A percentile compares a stretch with the other conserved stretches of the same genome.
These are phyloP conservation scores for Halcyon chelicuti DNA, from an alignment of 2,797 vertebrate species.

Conservation along the genomic window DNA sequence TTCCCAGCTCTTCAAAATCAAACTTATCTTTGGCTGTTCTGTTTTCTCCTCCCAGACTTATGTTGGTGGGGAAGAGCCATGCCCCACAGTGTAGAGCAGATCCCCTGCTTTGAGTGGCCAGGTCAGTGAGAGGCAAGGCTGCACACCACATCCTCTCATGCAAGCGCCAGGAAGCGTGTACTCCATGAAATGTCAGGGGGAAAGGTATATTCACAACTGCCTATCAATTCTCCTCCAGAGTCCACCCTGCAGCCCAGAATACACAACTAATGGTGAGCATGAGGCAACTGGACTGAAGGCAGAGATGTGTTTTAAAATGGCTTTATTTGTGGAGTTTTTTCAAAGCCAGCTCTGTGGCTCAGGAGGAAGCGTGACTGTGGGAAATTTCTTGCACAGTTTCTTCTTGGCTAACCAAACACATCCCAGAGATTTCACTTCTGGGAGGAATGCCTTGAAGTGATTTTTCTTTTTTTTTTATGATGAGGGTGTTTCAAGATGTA, in stretches of 20 bases:
- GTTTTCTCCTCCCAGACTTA: neutral
- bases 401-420: neutral
- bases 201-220: neutral
- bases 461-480: neutral
- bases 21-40: neutral
- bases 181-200: fast-evolving
- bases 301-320: neutral
- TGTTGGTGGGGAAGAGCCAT: neutral
- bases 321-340: neutral
- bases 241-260: neutral
- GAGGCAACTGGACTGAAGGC: neutral
- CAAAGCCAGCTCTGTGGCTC: neutral
- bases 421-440: conserved; percentile 17
- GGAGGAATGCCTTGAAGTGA: neutral
- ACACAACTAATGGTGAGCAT: neutral
- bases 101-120: neutral
- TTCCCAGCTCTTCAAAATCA: neutral
- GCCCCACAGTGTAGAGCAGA: neutral
- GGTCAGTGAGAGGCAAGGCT: fast-evolving
- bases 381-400: conserved; percentile 13
- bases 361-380: neutral
- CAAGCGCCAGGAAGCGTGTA: fast-evolving
- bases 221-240: neutral
- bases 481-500: neutral
- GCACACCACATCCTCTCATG: fast-evolving